phyloP scores from a whole-genome alignment of 1,140 invertebrate genomes.

The Drosophila ironensis region DNA sequence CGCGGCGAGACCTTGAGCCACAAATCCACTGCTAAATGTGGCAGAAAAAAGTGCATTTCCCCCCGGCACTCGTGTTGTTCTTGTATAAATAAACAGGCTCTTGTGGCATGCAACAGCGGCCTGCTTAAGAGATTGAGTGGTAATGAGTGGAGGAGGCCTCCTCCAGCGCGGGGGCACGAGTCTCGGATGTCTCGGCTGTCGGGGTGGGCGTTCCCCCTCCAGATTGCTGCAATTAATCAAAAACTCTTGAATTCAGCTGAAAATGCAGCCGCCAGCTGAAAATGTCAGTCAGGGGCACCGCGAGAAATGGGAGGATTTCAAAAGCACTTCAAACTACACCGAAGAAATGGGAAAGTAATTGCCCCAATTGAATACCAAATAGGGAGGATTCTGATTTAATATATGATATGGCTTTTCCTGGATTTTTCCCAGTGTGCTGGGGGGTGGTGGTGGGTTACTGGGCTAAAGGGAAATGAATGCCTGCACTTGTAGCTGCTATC shows the following conservation, averaged over 20 bases:
- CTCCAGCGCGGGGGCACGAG: slow-evolving; percentile 27
- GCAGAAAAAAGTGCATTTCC: slow-evolving; percentile 35
- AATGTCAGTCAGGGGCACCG: slow-evolving; percentile 21
- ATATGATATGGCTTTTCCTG: too few species aligned
- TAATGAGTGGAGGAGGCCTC: slow-evolving; percentile 31
- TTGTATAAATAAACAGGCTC: slow-evolving; percentile 47
- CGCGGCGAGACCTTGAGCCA: slow-evolving; percentile 51
- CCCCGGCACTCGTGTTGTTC: not conserved
- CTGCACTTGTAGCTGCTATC: slow-evolving; percentile 27
- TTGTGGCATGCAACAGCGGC: slow-evolving; percentile 35
- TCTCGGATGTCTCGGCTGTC: slow-evolving; percentile 31
- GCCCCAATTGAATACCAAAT: too few species aligned
- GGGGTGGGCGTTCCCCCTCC: slow-evolving; percentile 24
- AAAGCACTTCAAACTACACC: too few species aligned
- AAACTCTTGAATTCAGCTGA: slow-evolving; percentile 55
- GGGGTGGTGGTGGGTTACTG: not conserved
- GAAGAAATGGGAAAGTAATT: too few species aligned
- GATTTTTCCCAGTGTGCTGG: not conserved
- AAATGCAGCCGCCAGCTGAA: slow-evolving; percentile 40
- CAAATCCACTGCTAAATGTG: slow-evolving; percentile 58
- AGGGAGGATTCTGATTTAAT: too few species aligned
- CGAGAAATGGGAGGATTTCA: not conserved
- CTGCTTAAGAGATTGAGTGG: slow-evolving; percentile 51
- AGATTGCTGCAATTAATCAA: slow-evolving; percentile 58
- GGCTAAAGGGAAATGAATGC: slow-evolving; percentile 18